phyloP scores from a whole-genome alignment of 2,888 invertebrate genomes.

The Pharmacophagus antenor region DNA sequence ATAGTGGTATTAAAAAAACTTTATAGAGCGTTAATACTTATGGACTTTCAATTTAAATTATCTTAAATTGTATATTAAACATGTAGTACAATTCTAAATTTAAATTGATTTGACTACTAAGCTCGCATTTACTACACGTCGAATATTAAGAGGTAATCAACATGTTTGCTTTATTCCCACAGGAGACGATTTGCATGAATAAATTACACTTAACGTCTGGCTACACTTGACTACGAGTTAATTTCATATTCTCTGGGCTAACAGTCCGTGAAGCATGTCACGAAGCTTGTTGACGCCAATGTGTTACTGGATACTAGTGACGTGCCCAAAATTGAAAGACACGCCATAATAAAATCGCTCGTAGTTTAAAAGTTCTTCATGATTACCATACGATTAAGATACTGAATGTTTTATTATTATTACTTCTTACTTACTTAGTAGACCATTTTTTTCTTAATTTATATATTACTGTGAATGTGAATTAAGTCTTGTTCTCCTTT shows the following conservation, averaged over 20 bases:
- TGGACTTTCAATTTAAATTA: no score
- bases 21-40: no score
- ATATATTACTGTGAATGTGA: no score
- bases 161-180: slow-evolving; percentile 41
- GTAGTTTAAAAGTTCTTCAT: not conserved
- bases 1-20: no score
- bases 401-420: no score
- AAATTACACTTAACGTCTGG: slow-evolving; percentile 48
- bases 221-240: slow-evolving; percentile 45
- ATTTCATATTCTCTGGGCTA: slow-evolving; percentile 49
- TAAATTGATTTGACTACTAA: slow-evolving; percentile 5
- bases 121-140: not conserved
- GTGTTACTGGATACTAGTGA: slow-evolving; percentile 33
- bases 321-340: slow-evolving; percentile 42
- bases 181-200: slow-evolving; percentile 43
- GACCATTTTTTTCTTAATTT: no score
- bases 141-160: slow-evolving; percentile 26
- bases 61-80: not conserved
- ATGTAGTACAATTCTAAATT: not conserved
- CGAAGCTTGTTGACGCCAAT: slow-evolving; percentile 35
- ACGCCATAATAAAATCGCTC: slow-evolving; percentile 10
- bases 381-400: not conserved
- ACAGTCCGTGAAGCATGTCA: slow-evolving; percentile 34
- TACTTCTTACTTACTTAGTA: no score
- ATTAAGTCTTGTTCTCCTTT: no score